Conservation (phyloP, 2,888 invertebrate species). For the Lysandra coridon region DNA sequence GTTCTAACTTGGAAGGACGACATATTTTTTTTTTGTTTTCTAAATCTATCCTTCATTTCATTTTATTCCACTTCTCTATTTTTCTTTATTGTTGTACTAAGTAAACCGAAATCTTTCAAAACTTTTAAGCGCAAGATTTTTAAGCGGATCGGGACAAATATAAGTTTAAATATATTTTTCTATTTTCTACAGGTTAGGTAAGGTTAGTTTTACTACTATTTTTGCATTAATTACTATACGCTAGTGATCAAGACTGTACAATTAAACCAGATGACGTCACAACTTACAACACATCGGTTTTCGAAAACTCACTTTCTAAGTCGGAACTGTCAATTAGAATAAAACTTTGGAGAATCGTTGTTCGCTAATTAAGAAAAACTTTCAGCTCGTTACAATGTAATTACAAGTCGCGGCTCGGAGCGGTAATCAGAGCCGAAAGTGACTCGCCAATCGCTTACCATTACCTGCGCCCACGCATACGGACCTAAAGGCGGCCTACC, state of each 20-base stretch:
- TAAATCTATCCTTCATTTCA: no score
- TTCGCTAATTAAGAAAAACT: slow-evolving; percentile 69
- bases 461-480: slow-evolving; percentile 11
- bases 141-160: no score
- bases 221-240: no score
- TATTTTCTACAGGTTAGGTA: no score
- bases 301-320: slow-evolving; percentile 36
- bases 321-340: slow-evolving; percentile 35
- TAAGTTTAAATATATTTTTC: no score
- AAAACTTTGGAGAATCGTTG: slow-evolving; percentile 55
- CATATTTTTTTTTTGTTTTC: no score
- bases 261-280: neutral
- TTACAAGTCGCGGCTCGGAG: slow-evolving; percentile 60
- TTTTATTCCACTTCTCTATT: no score
- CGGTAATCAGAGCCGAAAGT: slow-evolving; percentile 67
- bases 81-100: no score
- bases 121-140: no score
- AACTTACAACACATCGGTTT: neutral
- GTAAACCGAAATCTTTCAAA: no score
- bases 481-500: neutral
- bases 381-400: slow-evolving; percentile 65
- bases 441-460: slow-evolving; percentile 47
- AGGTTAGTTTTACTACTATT: no score
- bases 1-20: neutral
- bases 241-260: neutral